Evolutionary conservation across 2,888 invertebrate species (phyloP).

Genomic region (Drosophila multiciliata): DNA sequence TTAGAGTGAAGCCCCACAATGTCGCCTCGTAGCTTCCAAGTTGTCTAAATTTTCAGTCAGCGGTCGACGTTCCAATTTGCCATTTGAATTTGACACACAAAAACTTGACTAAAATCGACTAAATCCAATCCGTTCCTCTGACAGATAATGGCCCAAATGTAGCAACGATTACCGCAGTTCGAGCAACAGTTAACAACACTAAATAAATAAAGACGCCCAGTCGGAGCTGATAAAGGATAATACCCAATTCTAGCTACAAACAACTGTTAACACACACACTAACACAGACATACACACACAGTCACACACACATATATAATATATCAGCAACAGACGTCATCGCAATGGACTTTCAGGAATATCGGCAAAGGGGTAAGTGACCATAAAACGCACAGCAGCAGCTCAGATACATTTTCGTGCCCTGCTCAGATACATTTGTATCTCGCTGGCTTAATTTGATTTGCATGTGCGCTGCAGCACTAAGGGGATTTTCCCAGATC

Average conservation of each 20-base stretch:
- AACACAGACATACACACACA: slow-evolving; percentile 7
- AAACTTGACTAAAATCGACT: slow-evolving; percentile 36
- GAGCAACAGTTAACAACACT: slow-evolving; percentile 24
- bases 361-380: slow-evolving; percentile 86
- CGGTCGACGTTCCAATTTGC: slow-evolving; percentile 68
- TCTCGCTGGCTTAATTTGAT: slow-evolving; percentile 66
- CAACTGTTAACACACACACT: slow-evolving; percentile 8
- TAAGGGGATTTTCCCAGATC: slow-evolving; percentile 41
- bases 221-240: slow-evolving; percentile 28
- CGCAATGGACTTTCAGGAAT: slow-evolving; percentile 86
- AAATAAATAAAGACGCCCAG: slow-evolving; percentile 6
- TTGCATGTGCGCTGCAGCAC: slow-evolving; percentile 33
- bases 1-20: slow-evolving; percentile 71
- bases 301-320: slow-evolving; percentile 6
- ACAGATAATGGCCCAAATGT: slow-evolving; percentile 55
- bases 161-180: slow-evolving; percentile 19
- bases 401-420: slow-evolving; percentile 30
- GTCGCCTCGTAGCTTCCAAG: slow-evolving; percentile 48
- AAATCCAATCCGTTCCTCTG: slow-evolving; percentile 14
- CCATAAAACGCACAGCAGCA: slow-evolving; percentile 75
- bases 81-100: slow-evolving; percentile 48
- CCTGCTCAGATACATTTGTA: slow-evolving; percentile 42
- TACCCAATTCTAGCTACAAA: slow-evolving; percentile 2
- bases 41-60: slow-evolving; percentile 62
- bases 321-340: slow-evolving; percentile 27